Evolutionary conservation across 1,140 invertebrate genomes (phyloP), one percentile per base, ranked within the genome.

Genomic region (Telenomus remus): DNA sequence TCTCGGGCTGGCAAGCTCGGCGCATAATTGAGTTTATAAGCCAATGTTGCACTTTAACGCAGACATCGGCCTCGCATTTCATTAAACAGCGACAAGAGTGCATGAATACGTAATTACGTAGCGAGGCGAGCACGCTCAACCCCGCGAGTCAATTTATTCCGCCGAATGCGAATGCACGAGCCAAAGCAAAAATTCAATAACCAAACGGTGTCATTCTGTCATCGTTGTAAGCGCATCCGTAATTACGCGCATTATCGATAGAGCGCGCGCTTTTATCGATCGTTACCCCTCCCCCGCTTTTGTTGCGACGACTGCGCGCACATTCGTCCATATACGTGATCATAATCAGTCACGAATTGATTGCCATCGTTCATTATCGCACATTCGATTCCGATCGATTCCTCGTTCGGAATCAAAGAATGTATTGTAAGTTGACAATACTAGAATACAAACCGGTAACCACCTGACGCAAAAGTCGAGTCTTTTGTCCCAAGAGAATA

Each of bases 151-250:
- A 69, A 75, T 75, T 64, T 75, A 65, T 76, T 55, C 59, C 7
- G 50, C 46, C 42, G 15, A 63, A 55, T 43, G 47, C 16, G 60
- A 57, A 37, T 55, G 44, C 10, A 42, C 42, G 39, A 56, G 33
- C 15, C 37, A 27, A 53, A 34, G n/a, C 54, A 76, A 76, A 76
- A 76, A 76, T 69, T 69, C 54, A 76, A 69, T 76, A 76, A 69
- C 60, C 48, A 65, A 70, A 70, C 66, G 66, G 64, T 64, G 59
- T 69, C 59, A 66, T 75, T 69, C 53, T 49, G 33, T 16, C 43
- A 56, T 56, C 61, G 60, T 48, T 27, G 56, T 73, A 73, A 63
- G 72, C 59, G 64, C 57, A 68, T 47, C 6, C 63, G 63, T 66
- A 74, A 75, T 75, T 68, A 57, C 63, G 19, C 63, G 15, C 59